phyloP scores from a whole-genome alignment of 2,113 vertebrate genomes.

The Apistogramma diplotaenia region DNA sequence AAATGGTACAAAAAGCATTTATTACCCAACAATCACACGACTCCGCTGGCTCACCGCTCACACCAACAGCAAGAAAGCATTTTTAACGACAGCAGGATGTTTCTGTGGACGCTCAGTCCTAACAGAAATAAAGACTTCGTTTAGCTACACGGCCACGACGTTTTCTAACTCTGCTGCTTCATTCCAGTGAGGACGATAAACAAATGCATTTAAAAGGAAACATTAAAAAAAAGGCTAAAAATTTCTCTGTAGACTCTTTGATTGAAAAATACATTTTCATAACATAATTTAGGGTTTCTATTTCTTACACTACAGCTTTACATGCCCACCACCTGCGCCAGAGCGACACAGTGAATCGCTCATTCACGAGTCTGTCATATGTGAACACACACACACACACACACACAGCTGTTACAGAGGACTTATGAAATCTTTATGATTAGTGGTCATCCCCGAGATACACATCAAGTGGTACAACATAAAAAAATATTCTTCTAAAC shows the following conservation, averaged over 20 bases:
- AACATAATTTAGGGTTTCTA: neutral
- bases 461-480: neutral
- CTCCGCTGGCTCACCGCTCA: neutral
- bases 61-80: neutral
- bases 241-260: neutral
- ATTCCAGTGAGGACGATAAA: neutral
- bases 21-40: constrained; percentile 12
- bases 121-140: neutral
- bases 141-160: neutral
- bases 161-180: neutral
- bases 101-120: neutral
- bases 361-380: constrained; percentile 2
- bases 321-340: neutral
- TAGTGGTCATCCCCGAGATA: constrained; percentile 18
- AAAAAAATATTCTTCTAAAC: neutral
- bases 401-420: neutral
- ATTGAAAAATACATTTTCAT: constrained; percentile 1
- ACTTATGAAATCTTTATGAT: neutral
- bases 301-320: neutral
- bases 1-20: constrained; percentile 41
- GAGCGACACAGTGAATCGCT: constrained; percentile 13
- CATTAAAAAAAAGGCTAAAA: neutral
- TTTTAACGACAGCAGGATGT: neutral
- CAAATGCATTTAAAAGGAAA: too few relatives aligned
- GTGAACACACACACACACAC: constrained; percentile 16